Evolutionary conservation across 2,113 vertebrate genomes (phyloP), one percentile per base, ranked within the genome.

Genomic region (Melospiza melodia): DNA sequence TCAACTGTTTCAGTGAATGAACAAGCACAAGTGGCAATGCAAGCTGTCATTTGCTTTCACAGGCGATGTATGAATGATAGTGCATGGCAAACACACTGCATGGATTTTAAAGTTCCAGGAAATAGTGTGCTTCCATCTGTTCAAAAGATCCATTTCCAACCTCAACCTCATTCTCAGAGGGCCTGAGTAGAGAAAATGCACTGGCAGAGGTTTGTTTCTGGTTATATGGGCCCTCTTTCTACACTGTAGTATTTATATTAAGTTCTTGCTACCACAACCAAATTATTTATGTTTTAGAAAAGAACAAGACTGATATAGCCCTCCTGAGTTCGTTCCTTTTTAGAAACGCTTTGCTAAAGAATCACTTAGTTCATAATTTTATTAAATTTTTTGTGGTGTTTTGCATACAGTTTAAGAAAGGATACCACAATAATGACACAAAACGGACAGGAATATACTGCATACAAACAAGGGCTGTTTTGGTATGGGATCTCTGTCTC

Each of bases 51-150:
- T 93, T 86, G 57, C 83, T 84, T 91, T 84, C 54, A 28, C 44
- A 96, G 95, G 77, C 88, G 62, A 44, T 2, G 0, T 10, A 85
- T 69, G 66, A 91, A 89, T 83, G 82, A 90, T 48, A 91, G 86
- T 68, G 66, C 55, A 39, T 54, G 83, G 81, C 86, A 93, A 95
- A 79, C 43, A 28, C n/a, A 33, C 48, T 48, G 48, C 58, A 74
- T 55, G 65, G 51, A 89, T 94, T 92, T 79, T 88, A 79, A 84
- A 90, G 66, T 96, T 97, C 77, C 73, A 95, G 94, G 82, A 97
- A 96, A 84, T 30, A 79, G 48, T 41, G 9, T 2, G 2, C 16
- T 66, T 84, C 86, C 94, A 94, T 95, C 92, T 97, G 94, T 93
- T 97, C 30, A 24, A 68, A 97, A 95, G 82, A 87, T 80, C 92